Evolutionary conservation across 1,140 invertebrate genomes (phyloP), one percentile per base, ranked within the genome.

Genomic region (Halictus rubicundus): DNA sequence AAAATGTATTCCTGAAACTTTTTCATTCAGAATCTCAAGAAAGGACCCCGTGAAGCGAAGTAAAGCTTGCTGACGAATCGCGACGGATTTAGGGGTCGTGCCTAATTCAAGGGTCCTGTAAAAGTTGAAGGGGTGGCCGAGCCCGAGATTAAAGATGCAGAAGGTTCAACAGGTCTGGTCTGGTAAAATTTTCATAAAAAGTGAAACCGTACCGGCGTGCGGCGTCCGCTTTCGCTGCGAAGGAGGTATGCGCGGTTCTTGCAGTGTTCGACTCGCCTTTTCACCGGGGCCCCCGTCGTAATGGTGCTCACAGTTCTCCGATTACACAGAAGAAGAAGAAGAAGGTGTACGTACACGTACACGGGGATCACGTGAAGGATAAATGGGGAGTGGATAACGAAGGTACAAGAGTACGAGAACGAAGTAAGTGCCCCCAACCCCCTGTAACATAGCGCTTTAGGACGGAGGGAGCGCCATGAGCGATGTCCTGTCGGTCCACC

Each of bases 371-470:
- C 84, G 61, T 84, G 88, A 87, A 87, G 87, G 87, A 91, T 89
- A 90, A 91, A 91, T 88, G 90, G 85, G 73, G 79, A 88, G 87
- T 88, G 89, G 89, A 91, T 91, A 92, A 92, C 89, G 88, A 89
- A 92, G 86, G 89, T 91, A 91, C 90, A 90, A 90, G 90, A 87
- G 87, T 90, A 86, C 88, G 84, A 82, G 88, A 85, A 88, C 85
- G 86, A 86, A 88, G 83, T 88, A 88, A 91, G 89, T 89, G 78
- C 87, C 83, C 70, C 83, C 81, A 85, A 86, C 74, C 82, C 84
- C 85, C 68, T 80, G 81, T 84, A 84, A 83, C 84, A 63, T 83
- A 80, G 85, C 85, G 85, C 87, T 88, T 84, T 83, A 88, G 84
- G 79, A 87, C 80, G 82, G 74, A 86, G 87, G 88, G 89, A 89